Base-by-base conservation (phyloP, 2,888 invertebrate species). In the Pristionchus maxplancki region DNA sequence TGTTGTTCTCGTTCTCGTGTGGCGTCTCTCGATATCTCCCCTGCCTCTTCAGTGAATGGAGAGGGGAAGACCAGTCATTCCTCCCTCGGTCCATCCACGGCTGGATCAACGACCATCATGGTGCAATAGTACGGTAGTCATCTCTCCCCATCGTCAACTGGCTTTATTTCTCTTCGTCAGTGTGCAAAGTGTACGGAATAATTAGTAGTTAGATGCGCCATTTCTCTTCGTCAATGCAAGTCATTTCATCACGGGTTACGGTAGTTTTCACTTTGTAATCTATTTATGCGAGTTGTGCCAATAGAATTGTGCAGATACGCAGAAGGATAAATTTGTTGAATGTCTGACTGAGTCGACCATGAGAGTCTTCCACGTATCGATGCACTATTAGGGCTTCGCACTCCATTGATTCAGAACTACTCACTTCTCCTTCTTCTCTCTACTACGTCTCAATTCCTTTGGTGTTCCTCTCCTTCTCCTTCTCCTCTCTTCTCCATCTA, bases 321-420 rank as follows among this genome's bases (percentile, higher is more conserved):
- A n/a, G n/a, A n/a, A n/a, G 64, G 31, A 64, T 71, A 71, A 71
- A 71, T 64, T 17, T 31, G 64, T 64, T 64, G 64, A 64, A 64
- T 31, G 31, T 64, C 1, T 31, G 15, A 71, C 37, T 20, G 34
- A 20, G 4, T 4, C 31, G 34, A 20, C 17, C 24, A 71, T 37
- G 71, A 71, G 37, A 71, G 71, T 5, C 34, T 83, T 93, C 92
- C 20, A n/a, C n/a, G n/a, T n/a, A n/a, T n/a, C n/a, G 89, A 91
- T 83, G 78, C 87, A 58, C 91, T 91, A 62, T 88, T 93, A 40
- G 93, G 94, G 89, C 91, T 90, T 44, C 91, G 91, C 87, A 90
- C 93, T 71, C 93, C 94, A 88, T 71, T 93, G 74, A 71, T 94
- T 53, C 91, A 93, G 0, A 89, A 89, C 24, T 84, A 90, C 31